Base-by-base conservation (phyloP, 2,888 invertebrate species). In the Autographa pulchrina region DNA sequence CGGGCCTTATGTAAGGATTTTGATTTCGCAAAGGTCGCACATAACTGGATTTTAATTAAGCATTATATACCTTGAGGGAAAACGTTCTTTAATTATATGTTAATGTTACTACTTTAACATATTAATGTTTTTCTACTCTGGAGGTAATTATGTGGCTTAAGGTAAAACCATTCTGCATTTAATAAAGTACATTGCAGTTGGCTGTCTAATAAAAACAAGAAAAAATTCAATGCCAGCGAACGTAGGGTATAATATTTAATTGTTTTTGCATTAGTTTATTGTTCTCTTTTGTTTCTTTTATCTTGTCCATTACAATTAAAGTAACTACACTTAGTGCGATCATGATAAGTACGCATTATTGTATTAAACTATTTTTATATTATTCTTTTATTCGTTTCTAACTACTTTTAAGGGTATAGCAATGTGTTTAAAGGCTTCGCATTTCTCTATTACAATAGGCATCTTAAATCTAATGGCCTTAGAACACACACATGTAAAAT, bases 11-110 rank as follows among this genome's bases (percentile, higher is more conserved):
- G 73, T 84, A 85, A 87, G 65, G 70, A 75, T 70, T 78, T 67
- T 58, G 63, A 35, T 79, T 81, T 75, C 62, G 58, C 25, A 86
- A 88, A 88, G 86, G 85, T 85, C 80, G 75, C 16, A 54, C 60
- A 66, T 68, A 72, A 75, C 78, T 72, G 62, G 70, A 61, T 72
- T 76, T 78, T 77, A 78, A 84, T 77, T 78, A 74, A 71, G 70
- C 65, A 73, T 66, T 75, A 77, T 76, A 65, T 75, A 54, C 70
- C 70, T 76, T 58, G 48, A 70, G 65, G 70, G 73, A 77, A 77
- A 80, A 74, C 72, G 52, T 25, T 59, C 64, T 81, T 76, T 73
- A 78, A 76, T 78, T 78, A 61, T 61, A 80, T 75, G 78, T 70
- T 70, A 72, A 81, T 82, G 67, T 70, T 72, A 64, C 70, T 72